Evolutionary conservation across 1,140 invertebrate genomes (phyloP), one percentile per base, ranked within the genome.

Genomic region (Grapholita molesta): DNA sequence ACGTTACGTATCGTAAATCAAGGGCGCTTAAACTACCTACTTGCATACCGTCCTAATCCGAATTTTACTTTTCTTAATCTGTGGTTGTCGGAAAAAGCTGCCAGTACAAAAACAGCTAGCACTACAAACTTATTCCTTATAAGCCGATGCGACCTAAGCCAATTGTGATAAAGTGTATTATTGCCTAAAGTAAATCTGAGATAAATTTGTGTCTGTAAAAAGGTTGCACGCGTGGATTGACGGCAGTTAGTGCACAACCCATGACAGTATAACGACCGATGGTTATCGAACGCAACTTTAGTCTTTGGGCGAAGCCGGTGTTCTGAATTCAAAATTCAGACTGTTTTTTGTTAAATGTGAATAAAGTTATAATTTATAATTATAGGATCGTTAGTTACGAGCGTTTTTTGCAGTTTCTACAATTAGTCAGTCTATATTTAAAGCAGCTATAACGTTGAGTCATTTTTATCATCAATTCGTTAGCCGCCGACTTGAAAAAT

Each of bases 241-340:
- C 78, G 78, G 82, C 80, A 87, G 84, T 89, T 87, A 89, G 85
- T 85, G 81, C 87, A 87, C 57, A 15, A 73, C 33, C 87, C 87
- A 84, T 89, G 85, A 88, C 84, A 82, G 80, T 69, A 70, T 86
- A 89, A 89, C 85, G 78, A 87, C 77, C 80, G 85, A 88, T 89
- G 80, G 76, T 87, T 87, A 89, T 89, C 85, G 55, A 61, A 48
- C 42, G 42, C 42, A 48, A 21, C 42, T 48, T 48, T 48, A 61
- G 55, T 61, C 28, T 61, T 61, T 61, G 55, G 55, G 55, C 55
- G n/a, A 28, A 61, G 55, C 55, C 55, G 55, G 55, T 25, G 55
- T 28, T 61, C 25, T 28, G 2, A 30, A 61, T 32, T 61, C 55
- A 61, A 61, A 61, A 30, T 61, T 61, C 4, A 61, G 32, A 30